phyloP scores from a whole-genome alignment of 1,140 invertebrate genomes.

The Pentalonia nigronervosa region DNA sequence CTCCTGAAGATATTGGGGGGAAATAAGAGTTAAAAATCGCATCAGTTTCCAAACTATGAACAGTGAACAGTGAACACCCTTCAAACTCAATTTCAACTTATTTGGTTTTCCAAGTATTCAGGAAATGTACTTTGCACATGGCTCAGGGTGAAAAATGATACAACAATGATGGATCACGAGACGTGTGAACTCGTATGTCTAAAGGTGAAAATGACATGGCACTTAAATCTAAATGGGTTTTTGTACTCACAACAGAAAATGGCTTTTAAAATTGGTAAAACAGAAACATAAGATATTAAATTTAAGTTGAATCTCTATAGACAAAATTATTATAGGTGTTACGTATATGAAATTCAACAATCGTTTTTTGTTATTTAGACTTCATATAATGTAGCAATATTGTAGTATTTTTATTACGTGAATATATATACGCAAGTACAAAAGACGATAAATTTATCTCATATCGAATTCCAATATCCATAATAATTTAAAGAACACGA shows the following conservation, averaged over 20 bases:
- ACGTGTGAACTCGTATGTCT: conserved; percentile 41
- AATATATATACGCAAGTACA: not conserved
- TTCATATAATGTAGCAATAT: not conserved
- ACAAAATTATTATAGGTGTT: not conserved
- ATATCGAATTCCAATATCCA: not conserved
- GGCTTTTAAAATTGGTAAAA: conserved; percentile 41
- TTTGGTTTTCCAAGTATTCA: conserved; percentile 42
- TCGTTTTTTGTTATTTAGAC: not conserved
- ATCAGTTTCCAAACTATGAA: conserved; percentile 23
- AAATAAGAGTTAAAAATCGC: conserved; percentile 7
- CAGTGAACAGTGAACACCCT: not conserved
- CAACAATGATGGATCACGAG: conserved; percentile 47
- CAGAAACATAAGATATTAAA: not conserved
- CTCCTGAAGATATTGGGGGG: not conserved
- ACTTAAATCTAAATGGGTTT: conserved; percentile 52
- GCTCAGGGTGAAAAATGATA: conserved; percentile 45
- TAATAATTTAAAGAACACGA: not conserved
- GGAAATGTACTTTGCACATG: conserved; percentile 42
- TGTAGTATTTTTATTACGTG: not conserved
- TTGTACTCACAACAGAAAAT: conserved; percentile 22
- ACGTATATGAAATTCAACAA: not conserved
- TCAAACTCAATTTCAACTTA: conserved; percentile 45
- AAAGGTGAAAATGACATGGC: conserved; percentile 27
- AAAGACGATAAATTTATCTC: not conserved
- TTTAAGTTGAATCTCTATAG: not conserved